Percentiles rank a stretch among this genome's conserved stretches.
These are phyloP conservation scores for Laupala kohalensis DNA, from an alignment of 1,140 invertebrate species.

Conservation along the genomic window DNA sequence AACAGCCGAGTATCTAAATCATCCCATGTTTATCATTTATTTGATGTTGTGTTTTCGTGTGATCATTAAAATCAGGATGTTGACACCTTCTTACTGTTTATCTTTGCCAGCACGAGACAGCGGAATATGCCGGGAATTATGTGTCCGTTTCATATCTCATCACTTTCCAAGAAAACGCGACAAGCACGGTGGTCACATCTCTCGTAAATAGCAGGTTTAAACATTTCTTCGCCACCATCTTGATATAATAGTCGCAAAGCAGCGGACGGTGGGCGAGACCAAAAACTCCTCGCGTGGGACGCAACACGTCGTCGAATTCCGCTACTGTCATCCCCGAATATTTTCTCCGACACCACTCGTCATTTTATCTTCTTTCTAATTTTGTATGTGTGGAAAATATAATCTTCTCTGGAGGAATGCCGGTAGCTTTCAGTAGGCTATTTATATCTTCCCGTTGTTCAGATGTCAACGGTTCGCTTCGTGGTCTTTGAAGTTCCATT, in stretches of 20 bases:
- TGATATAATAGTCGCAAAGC: neutral
- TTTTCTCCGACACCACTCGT: neutral
- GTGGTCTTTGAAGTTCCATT: neutral
- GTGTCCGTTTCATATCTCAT: too few relatives aligned
- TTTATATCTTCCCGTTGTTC: neutral
- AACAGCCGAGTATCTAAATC: too few relatives aligned
- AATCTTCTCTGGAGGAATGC: neutral
- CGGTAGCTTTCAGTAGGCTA: neutral
- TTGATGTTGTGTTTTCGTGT: too few relatives aligned
- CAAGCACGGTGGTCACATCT: neutral
- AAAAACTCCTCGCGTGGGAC: too few relatives aligned
- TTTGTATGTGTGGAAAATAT: neutral
- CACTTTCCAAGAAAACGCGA: too few relatives aligned
- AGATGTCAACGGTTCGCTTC: neutral
- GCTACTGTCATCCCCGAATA: neutral
- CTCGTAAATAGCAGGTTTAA: neutral
- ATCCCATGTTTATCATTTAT: too few relatives aligned
- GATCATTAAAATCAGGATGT: too few relatives aligned
- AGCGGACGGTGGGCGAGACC: too few relatives aligned
- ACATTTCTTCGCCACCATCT: neutral
- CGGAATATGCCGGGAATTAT: too few relatives aligned
- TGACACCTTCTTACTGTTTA: too few relatives aligned
- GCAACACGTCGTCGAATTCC: neutral
- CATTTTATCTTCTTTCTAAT: neutral
- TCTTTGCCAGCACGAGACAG: too few relatives aligned